phyloP scores from a whole-genome alignment of 2,113 vertebrate genomes.

The Urocitellus parryii region DNA sequence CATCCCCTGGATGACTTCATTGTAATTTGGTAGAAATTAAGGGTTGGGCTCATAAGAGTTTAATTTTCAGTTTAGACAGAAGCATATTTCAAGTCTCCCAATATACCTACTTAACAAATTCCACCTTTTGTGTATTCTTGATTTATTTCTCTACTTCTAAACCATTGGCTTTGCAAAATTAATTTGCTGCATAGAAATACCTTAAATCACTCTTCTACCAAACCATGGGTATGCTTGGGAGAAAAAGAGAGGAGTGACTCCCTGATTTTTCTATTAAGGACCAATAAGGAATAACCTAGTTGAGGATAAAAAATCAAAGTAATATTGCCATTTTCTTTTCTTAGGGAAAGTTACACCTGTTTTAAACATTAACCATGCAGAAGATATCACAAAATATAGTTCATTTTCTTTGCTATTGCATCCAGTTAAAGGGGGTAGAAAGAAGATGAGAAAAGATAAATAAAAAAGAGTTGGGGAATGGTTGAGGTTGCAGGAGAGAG shows the following conservation, averaged over 20 bases:
- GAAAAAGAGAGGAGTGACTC: not conserved
- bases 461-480: too few relatives aligned
- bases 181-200: constrained; percentile 49
- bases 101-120: constrained; percentile 64
- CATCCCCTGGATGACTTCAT: constrained; percentile 10
- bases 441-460: not conserved
- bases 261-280: not conserved
- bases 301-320: constrained; percentile 14
- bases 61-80: constrained; percentile 67
- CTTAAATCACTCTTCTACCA: constrained; percentile 54
- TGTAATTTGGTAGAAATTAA: constrained; percentile 66
- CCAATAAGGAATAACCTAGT: not conserved
- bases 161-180: constrained; percentile 66
- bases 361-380: not conserved
- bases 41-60: constrained; percentile 36
- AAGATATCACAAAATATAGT: not conserved
- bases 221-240: not conserved
- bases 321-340: constrained; percentile 29
- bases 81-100: constrained; percentile 57
- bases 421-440: not conserved
- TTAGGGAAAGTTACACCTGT: constrained; percentile 26
- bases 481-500: too few relatives aligned
- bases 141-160: constrained; percentile 68
- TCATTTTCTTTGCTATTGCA: not conserved
- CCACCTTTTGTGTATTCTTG: constrained; percentile 23